Percentiles rank a stretch among this genome's conserved stretches.
Conservation (phyloP, 2,797 vertebrate genomes). For the Pangasius sanitwongsei region DNA sequence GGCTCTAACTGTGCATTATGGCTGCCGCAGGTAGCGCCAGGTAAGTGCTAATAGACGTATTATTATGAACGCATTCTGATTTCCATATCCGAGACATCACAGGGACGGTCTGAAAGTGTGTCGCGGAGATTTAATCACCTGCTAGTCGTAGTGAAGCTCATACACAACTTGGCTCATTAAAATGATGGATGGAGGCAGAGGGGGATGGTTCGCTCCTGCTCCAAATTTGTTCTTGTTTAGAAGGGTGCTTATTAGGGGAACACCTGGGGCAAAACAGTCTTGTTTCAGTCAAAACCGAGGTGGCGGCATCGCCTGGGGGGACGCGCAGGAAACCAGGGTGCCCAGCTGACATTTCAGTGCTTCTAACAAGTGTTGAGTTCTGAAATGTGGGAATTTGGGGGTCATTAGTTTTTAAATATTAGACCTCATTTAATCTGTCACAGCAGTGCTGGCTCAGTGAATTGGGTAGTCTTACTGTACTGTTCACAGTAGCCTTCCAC, state of each 20-base stretch:
- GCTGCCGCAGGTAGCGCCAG: slow-evolving; percentile 51
- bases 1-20: slow-evolving; percentile 4
- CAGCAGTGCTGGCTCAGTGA: not conserved
- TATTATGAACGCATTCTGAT: slow-evolving; percentile 40
- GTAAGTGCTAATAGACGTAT: slow-evolving; percentile 45
- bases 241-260: slow-evolving; percentile 76
- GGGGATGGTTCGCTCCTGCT: slow-evolving; percentile 75
- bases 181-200: slow-evolving; percentile 86
- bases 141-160: slow-evolving; percentile 81
- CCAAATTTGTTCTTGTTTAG: slow-evolving; percentile 79
- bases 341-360: slow-evolving; percentile 33
- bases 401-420: slow-evolving; percentile 19
- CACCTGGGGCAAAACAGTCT: slow-evolving; percentile 68
- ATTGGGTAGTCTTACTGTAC: not conserved
- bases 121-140: slow-evolving; percentile 80
- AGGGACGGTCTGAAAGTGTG: slow-evolving; percentile 70
- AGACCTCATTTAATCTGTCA: not conserved
- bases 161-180: slow-evolving; percentile 84
- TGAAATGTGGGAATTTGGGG: not conserved
- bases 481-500: not conserved
- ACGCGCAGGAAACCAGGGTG: slow-evolving; percentile 7
- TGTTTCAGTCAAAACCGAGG: slow-evolving; percentile 42
- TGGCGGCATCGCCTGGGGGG: slow-evolving; percentile 15
- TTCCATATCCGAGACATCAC: slow-evolving; percentile 74
- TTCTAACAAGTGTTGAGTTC: slow-evolving; percentile 13